A percentile compares a stretch with the other conserved stretches of the same genome.
Conservation (phyloP, 2,797 vertebrate genomes). For the Myripristis jacobus region DNA sequence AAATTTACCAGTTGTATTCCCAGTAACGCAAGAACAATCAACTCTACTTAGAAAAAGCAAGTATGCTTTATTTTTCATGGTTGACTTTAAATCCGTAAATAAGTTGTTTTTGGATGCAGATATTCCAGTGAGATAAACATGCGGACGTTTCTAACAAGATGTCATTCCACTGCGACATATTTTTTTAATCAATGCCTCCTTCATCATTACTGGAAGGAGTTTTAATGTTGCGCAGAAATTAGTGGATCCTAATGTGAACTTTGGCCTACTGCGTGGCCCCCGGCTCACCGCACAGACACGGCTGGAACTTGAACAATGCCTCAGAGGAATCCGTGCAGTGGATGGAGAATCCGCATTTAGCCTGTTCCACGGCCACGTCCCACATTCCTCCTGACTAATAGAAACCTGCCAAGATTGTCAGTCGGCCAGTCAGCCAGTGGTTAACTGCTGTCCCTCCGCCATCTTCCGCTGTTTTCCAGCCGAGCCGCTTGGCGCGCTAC, state of each 20-base stretch:
- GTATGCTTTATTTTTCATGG: no score
- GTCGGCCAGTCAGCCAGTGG: slow-evolving; percentile 44
- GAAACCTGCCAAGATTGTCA: slow-evolving; percentile 44
- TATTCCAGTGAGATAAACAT: no score
- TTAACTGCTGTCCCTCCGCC: slow-evolving; percentile 32
- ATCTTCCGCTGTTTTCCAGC: slow-evolving; percentile 29
- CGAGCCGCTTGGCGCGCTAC: slow-evolving; percentile 5
- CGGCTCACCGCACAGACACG: slow-evolving; percentile 61
- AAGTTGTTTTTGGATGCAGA: no score
- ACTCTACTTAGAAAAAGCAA: no score
- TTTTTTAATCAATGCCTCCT: no score
- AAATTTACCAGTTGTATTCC: no score
- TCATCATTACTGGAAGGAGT: slow-evolving; percentile 39
- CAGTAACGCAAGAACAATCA: no score
- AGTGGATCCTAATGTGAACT: slow-evolving; percentile 31
- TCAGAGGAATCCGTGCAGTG: slow-evolving; percentile 69
- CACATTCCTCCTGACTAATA: slow-evolving; percentile 70
- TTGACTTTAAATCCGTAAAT: no score
- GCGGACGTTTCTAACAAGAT: neutral
- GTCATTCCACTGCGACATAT: neutral
- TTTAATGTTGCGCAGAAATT: slow-evolving; percentile 20
- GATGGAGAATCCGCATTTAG: slow-evolving; percentile 73
- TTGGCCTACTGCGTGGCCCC: slow-evolving; percentile 37
- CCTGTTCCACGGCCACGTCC: slow-evolving; percentile 47
- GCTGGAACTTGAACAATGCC: slow-evolving; percentile 68